phyloP scores from a whole-genome alignment of 2,888 invertebrate genomes.

The Ectemnius cavifrons region DNA sequence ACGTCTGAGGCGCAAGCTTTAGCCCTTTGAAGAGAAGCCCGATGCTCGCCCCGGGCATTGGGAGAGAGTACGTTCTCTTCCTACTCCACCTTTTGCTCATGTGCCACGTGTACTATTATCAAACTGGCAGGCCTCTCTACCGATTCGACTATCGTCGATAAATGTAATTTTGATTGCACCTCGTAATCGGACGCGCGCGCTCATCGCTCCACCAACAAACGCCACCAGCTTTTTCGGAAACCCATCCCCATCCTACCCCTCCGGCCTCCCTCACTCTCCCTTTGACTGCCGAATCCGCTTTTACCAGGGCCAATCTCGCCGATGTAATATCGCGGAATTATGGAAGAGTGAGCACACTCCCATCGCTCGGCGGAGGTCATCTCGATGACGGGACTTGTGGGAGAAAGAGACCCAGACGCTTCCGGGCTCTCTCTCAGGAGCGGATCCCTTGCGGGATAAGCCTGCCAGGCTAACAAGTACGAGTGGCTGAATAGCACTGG shows the following conservation, averaged over 20 bases:
- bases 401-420: no score
- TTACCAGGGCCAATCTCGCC: background rate
- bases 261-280: background rate
- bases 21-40: background rate
- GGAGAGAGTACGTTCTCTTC: background rate
- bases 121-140: background rate
- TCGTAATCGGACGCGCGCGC: background rate
- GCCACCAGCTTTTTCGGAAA: background rate
- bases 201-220: background rate
- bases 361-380: no score
- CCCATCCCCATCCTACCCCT: background rate
- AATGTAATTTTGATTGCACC: background rate
- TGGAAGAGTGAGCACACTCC: background rate
- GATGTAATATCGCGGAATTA: constrained; percentile 7
- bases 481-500: no score
- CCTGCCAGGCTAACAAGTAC: no score
- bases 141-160: background rate
- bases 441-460: no score
- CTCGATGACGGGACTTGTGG: no score
- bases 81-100: background rate
- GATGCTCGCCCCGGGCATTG: background rate
- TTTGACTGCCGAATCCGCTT: constrained; percentile 2
- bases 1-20: background rate
- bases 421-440: no score
- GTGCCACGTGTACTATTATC: background rate